Evolutionary conservation across 2,113 vertebrate species (phyloP).

Genomic region (Gnathonemus echidnorhynchus): DNA sequence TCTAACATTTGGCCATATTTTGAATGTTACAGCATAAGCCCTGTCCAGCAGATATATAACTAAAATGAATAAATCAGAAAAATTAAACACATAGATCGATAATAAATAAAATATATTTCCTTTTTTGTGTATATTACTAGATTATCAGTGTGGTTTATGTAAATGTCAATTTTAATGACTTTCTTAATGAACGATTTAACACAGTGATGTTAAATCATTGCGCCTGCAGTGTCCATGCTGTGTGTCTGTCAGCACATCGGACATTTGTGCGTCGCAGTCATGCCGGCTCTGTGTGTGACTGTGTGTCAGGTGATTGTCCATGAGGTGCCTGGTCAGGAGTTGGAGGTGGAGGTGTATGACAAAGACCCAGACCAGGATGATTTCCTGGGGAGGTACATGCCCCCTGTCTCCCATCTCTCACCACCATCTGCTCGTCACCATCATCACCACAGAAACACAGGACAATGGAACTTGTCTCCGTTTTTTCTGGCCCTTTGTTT

Average conservation of each 20-base stretch:
- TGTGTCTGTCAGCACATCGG: neutral
- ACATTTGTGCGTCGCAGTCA: conserved; percentile 10
- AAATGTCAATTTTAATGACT: neutral
- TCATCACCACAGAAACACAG: neutral
- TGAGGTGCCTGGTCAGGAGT: conserved; percentile 88
- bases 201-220: neutral
- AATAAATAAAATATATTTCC: neutral
- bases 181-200: neutral
- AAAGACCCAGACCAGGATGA: conserved; percentile 95
- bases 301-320: conserved; percentile 81
- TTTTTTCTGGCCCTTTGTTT: conserved; percentile 32
- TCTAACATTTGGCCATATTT: neutral
- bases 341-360: conserved; percentile 89
- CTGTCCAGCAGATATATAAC: neutral
- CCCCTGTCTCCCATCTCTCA: neutral
- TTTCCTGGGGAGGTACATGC: conserved; percentile 81
- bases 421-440: neutral
- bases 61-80: neutral
- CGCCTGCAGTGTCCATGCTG: neutral
- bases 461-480: neutral
- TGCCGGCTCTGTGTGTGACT: conserved; percentile 11
- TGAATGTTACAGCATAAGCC: neutral
- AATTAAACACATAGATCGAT: neutral
- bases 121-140: neutral
- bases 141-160: neutral